Evolutionary conservation across 37 sponge, comb jelly and placozoan genomes (phyloP), one percentile per base, ranked within the genome.

Genomic region (Beroe ovata): DNA sequence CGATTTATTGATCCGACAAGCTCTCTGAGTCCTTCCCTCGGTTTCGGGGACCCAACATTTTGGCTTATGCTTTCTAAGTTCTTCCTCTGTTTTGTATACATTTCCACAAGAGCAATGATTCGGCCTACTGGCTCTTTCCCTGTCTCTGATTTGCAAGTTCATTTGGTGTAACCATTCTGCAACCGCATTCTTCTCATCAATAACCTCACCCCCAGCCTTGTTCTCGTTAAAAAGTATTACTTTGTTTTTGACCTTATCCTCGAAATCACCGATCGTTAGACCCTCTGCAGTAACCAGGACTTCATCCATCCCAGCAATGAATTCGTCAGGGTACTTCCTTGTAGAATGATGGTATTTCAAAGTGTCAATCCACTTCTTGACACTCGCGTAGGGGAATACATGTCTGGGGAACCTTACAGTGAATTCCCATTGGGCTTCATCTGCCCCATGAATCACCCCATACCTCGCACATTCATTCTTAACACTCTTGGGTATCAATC

Each of bases 31-130:
- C 41, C 84, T 39, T 1, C 2, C 54, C 20, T 77, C 23, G 21
- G 47, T 23, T 4, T 77, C 84, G 1, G 54, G 54, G 0, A 77
- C 41, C 84, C 84, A 77, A 20, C 84, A 77, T 39, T 77, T 77
- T 4, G 84, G 84, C 28, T 77, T 77, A 25, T 77, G 84, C 28
- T 77, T 77, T 3, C 6, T 18, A 3, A 77, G 54, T 25, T 77
- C 84, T 77, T 77, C 38, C 26, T 77, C 84, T 23, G 84, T 77
- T 41, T 77, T 77, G 33, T 77, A 77, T 0, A 42, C 84, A 77
- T 77, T 77, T 2, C 84, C 84, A 77, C 84, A 77, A 19, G 84
- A 25, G 33, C 84, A 77, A 26, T 1, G 54, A 16, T 36, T 8
- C 19, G 29, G 29, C 4, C 18, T 39, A 19, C 22, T 8, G 19